Percentiles rank a stretch among this genome's conserved stretches.
Conservation (phyloP, 2,797 vertebrate genomes). For the Acanthornis magna region DNA sequence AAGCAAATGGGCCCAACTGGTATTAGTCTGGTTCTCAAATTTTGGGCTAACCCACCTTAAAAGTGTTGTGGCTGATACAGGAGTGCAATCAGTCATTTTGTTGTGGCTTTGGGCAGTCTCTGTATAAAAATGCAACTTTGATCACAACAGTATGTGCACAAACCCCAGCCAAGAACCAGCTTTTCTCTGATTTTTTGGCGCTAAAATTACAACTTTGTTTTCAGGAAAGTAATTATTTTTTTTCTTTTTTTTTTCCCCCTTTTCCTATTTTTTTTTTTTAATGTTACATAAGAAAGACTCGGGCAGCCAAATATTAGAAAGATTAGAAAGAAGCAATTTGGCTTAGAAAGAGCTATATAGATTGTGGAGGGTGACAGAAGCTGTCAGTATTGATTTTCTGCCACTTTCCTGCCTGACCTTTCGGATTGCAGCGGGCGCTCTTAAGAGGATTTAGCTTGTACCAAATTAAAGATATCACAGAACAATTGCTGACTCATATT, state of each 20-base stretch:
- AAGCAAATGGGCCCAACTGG: not conserved
- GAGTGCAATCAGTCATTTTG: not conserved
- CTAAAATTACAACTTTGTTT: not conserved
- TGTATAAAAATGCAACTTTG: not conserved
- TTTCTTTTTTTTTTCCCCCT: fast-evolving
- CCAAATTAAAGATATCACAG: slow-evolving; percentile 55
- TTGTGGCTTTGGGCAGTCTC: not conserved
- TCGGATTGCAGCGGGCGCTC: slow-evolving; percentile 25
- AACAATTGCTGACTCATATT: slow-evolving; percentile 44
- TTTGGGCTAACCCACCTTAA: not conserved
- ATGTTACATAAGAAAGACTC: not conserved
- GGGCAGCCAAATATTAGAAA: slow-evolving; percentile 3
- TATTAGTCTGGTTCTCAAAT: not conserved
- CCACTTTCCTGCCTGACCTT: slow-evolving; percentile 32
- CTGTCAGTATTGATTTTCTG: slow-evolving; percentile 57
- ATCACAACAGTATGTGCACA: not conserved
- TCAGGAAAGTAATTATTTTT: not conserved
- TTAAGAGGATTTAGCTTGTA: slow-evolving; percentile 52
- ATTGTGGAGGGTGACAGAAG: slow-evolving; percentile 22
- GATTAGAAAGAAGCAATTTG: slow-evolving; percentile 56
- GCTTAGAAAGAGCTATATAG: slow-evolving; percentile 13
- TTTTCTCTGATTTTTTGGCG: not conserved
- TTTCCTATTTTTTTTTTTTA: not conserved
- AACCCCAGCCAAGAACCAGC: not conserved
- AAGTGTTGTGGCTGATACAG: not conserved